Evolutionary conservation across 2,797 vertebrate genomes (phyloP).

Genomic region (Falco columbarius): DNA sequence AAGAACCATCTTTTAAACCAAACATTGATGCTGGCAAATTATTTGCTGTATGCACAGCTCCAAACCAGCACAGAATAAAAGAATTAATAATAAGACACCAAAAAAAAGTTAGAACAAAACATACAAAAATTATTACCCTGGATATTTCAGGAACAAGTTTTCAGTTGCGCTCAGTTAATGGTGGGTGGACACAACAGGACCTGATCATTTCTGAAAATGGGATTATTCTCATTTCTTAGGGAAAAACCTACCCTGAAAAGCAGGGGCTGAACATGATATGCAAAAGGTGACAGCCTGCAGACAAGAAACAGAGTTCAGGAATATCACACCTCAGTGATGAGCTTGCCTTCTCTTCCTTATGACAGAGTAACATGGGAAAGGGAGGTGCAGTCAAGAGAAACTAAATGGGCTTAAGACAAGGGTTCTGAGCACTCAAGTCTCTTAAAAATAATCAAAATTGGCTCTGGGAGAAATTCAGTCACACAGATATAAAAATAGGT

Average conservation of each 20-base stretch:
- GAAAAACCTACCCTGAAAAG: not conserved
- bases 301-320: not conserved
- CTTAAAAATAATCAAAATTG: not conserved
- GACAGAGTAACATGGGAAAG: not conserved
- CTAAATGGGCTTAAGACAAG: not conserved
- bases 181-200: not conserved
- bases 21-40: not conserved
- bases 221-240: not conserved
- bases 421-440: not conserved
- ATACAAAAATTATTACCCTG: not conserved
- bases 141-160: not conserved
- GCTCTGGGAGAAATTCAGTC: not conserved
- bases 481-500: not conserved
- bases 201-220: not conserved
- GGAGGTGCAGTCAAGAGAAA: not conserved
- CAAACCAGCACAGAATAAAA: not conserved
- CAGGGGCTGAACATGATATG: not conserved
- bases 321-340: not conserved
- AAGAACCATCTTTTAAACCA: not conserved
- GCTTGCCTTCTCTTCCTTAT: not conserved
- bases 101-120: not conserved
- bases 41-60: not conserved
- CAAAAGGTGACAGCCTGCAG: not conserved
- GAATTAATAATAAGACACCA: not conserved
- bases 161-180: not conserved